phyloP scores from a whole-genome alignment of 2,888 invertebrate species.

The Eupeodes luniger region DNA sequence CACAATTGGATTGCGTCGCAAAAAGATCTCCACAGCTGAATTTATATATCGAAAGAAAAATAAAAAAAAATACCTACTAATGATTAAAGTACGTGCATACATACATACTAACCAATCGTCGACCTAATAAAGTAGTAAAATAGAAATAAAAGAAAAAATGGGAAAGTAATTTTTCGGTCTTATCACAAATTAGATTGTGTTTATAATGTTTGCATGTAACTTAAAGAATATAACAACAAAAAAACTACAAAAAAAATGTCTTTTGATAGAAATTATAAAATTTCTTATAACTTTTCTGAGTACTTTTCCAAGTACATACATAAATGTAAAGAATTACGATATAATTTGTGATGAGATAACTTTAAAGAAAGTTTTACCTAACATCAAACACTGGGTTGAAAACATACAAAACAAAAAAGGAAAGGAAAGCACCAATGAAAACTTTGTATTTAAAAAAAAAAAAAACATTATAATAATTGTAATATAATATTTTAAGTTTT shows the following conservation, averaged over 20 bases:
- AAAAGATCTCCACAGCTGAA: constrained; percentile 56
- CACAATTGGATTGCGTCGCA: constrained; percentile 57
- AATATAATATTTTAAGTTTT: constrained; percentile 28
- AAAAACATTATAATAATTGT: background rate
- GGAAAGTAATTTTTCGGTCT: background rate
- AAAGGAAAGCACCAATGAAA: constrained; percentile 68
- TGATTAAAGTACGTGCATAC: background rate
- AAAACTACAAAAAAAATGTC: no score
- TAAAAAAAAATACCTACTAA: no score
- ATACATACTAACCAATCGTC: background rate
- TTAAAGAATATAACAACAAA: no score
- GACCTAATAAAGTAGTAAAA: background rate
- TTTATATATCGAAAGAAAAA: constrained; percentile 2
- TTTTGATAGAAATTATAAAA: no score
- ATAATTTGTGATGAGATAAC: background rate
- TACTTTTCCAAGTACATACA: no score
- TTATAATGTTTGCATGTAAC: background rate
- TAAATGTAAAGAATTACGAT: background rate
- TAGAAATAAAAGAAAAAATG: background rate
- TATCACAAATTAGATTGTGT: background rate
- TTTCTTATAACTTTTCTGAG: no score
- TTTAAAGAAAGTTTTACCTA: background rate
- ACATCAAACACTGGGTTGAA: background rate
- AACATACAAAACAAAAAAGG: background rate
- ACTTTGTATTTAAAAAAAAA: constrained; percentile 61